Conservation (phyloP, 2,797 vertebrate genomes). For the Chaetodon trifasciatus region DNA sequence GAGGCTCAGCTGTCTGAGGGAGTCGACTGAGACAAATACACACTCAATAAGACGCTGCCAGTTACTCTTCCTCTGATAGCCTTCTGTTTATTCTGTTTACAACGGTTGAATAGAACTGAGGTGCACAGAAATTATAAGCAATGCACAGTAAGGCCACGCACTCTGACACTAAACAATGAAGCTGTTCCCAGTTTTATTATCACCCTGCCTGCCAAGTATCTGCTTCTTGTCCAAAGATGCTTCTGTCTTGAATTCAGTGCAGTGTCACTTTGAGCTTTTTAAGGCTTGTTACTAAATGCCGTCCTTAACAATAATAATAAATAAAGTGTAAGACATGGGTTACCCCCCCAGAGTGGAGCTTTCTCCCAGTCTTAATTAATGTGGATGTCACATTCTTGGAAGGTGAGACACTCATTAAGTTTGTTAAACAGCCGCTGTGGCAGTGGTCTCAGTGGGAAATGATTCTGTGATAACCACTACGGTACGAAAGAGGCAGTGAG, state of each 20-base stretch:
- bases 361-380: slow-evolving; percentile 69
- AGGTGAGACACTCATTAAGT: slow-evolving; percentile 65
- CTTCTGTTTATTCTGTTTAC: slow-evolving; percentile 2
- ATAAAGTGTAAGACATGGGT: slow-evolving; percentile 63
- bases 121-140: not conserved
- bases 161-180: slow-evolving; percentile 37
- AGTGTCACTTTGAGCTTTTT: slow-evolving; percentile 64
- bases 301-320: slow-evolving; percentile 35
- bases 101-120: slow-evolving; percentile 21
- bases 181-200: slow-evolving; percentile 20
- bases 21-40: slow-evolving; percentile 22
- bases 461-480: slow-evolving; percentile 58
- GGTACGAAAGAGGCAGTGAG: slow-evolving; percentile 46
- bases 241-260: slow-evolving; percentile 29
- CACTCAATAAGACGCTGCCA: slow-evolving; percentile 8
- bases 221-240: slow-evolving; percentile 35
- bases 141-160: slow-evolving; percentile 13
- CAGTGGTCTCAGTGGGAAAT: slow-evolving; percentile 44
- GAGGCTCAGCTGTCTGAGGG: slow-evolving; percentile 23
- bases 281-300: slow-evolving; percentile 68
- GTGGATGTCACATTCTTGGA: slow-evolving; percentile 59
- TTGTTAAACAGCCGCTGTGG: slow-evolving; percentile 62
- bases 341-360: slow-evolving; percentile 33
- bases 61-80: slow-evolving; percentile 21
- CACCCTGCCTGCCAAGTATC: slow-evolving; percentile 47